Conservation (phyloP, 1,140 invertebrate species). For the Lucilia sericata region DNA sequence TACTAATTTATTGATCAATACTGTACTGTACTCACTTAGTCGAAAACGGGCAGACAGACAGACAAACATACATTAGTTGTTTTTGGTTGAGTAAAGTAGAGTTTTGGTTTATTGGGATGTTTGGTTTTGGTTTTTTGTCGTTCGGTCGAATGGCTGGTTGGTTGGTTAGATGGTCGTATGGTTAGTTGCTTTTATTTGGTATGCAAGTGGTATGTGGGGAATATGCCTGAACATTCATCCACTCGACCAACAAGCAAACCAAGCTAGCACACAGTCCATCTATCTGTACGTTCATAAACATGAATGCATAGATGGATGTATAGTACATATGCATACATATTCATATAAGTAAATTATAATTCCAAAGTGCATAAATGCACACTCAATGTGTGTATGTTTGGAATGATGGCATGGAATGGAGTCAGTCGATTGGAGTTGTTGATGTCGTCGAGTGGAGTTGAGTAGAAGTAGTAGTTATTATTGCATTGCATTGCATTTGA, state of each 20-base stretch:
- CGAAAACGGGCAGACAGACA: neutral
- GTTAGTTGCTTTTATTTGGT: constrained; percentile 19
- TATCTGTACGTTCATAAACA: neutral
- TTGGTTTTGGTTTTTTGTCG: neutral
- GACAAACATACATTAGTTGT: neutral
- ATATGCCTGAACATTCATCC: constrained; percentile 1
- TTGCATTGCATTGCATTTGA: constrained; percentile 20
- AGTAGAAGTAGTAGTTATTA: constrained; percentile 14
- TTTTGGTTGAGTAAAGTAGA: neutral
- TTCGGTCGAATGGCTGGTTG: neutral
- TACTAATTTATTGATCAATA: too few relatives aligned
- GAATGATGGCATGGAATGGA: neutral
- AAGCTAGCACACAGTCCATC: neutral
- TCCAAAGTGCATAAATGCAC: constrained; percentile 37
- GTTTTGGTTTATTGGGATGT: neutral
- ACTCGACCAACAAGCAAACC: neutral
- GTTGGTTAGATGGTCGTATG: neutral
- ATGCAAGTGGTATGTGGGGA: constrained; percentile 18
- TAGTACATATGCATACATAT: neutral
- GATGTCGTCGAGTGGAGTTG: neutral
- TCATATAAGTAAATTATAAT: constrained; percentile 44
- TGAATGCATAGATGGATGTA: neutral
- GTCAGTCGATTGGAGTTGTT: neutral
- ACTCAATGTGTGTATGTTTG: constrained; percentile 23
- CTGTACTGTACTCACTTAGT: neutral